phyloP scores from a whole-genome alignment of 1,140 invertebrate genomes.

The Anoplolepis gracilipes region DNA sequence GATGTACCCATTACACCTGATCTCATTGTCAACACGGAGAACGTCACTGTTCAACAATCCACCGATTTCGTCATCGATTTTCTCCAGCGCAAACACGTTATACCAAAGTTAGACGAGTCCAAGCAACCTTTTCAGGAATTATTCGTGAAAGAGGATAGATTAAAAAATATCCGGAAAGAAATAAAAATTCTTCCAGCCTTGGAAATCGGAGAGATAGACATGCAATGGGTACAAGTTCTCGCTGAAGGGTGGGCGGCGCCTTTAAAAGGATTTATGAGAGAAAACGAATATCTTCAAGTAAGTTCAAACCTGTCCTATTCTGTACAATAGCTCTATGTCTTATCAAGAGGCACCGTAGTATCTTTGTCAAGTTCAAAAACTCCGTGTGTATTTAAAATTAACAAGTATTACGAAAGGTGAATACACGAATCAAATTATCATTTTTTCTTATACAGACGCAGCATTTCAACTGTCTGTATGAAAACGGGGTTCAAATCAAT shows the following conservation, averaged over 20 bases:
- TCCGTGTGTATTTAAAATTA: too few relatives aligned
- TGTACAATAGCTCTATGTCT: neutral
- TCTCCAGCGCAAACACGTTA: slow-evolving; percentile 88
- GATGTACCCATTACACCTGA: slow-evolving; percentile 96
- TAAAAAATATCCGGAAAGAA: slow-evolving; percentile 89
- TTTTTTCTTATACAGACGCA: slow-evolving; percentile 84
- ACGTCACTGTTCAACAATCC: slow-evolving; percentile 92
- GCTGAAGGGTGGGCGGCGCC: slow-evolving; percentile 99
- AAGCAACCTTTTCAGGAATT: slow-evolving; percentile 90
- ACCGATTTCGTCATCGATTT: slow-evolving; percentile 92
- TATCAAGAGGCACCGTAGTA: too few relatives aligned
- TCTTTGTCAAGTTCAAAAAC: too few relatives aligned
- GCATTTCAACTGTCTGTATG: slow-evolving; percentile 95
- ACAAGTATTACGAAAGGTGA: neutral
- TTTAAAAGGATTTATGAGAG: slow-evolving; percentile 97
- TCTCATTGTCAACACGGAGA: slow-evolving; percentile 94
- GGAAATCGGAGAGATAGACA: slow-evolving; percentile 93
- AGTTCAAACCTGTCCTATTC: neutral
- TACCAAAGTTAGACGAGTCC: slow-evolving; percentile 86
- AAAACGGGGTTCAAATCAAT: slow-evolving; percentile 89
- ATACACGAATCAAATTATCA: neutral
- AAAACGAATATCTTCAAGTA: slow-evolving; percentile 94
- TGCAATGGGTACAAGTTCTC: slow-evolving; percentile 98
- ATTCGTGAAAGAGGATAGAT: slow-evolving; percentile 90
- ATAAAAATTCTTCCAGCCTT: slow-evolving; percentile 88